phyloP scores from a whole-genome alignment of 2,888 invertebrate genomes.

The Drosophila rellima region DNA sequence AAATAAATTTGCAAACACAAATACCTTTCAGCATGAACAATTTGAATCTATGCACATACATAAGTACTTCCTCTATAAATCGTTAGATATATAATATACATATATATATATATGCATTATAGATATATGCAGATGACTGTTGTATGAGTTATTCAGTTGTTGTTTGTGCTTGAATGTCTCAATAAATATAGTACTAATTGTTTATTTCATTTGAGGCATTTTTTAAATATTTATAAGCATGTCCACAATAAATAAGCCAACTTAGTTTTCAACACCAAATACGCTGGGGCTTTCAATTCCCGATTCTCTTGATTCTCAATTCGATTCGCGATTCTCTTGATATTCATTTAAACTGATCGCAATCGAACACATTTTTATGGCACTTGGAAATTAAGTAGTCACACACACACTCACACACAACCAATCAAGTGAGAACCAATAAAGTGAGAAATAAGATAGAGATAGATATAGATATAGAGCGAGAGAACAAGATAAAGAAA shows the following conservation, averaged over 20 bases:
- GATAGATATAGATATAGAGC: slow-evolving; percentile 8
- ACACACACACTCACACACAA: slow-evolving; percentile 14
- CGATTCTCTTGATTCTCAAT: background rate
- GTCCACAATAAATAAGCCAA: slow-evolving; percentile 69
- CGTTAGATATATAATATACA: slow-evolving; percentile 33
- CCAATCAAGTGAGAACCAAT: slow-evolving; percentile 1
- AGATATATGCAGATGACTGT: slow-evolving; percentile 1
- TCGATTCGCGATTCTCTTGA: slow-evolving; percentile 1
- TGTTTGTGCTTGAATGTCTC: slow-evolving; percentile 48
- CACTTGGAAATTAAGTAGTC: slow-evolving; percentile 81
- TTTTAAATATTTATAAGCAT: slow-evolving; percentile 76
- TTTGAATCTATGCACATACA: slow-evolving; percentile 28
- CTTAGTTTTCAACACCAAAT: slow-evolving; percentile 69
- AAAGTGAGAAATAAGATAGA: background rate
- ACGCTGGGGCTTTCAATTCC: slow-evolving; percentile 41
- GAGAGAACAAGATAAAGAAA: slow-evolving; percentile 1
- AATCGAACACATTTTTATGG: slow-evolving; percentile 71
- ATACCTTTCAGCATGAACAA: slow-evolving; percentile 52
- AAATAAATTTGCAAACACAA: slow-evolving; percentile 3
- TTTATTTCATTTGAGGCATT: slow-evolving; percentile 75
- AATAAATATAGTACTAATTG: slow-evolving; percentile 82
- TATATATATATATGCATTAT: slow-evolving; percentile 15
- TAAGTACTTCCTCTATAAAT: slow-evolving; percentile 34
- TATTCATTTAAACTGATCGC: slow-evolving; percentile 15
- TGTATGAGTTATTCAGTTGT: slow-evolving; percentile 28